Base-by-base conservation (phyloP, 2,888 invertebrate genomes). In the Scelioninae gen. 1 region DNA sequence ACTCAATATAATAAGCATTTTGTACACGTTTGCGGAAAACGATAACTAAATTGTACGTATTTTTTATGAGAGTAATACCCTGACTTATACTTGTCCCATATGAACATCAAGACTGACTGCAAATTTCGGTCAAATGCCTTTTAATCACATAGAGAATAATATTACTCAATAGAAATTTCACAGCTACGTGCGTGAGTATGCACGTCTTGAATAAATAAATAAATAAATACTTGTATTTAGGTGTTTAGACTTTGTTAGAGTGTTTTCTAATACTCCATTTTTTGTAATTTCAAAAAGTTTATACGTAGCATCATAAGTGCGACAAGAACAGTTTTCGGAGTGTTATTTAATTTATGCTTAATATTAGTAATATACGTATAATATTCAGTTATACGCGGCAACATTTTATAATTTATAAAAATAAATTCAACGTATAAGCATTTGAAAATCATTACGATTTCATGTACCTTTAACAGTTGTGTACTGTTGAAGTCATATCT, bases 181-280 rank as follows among this genome's bases (percentile, higher is more conserved):
- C 16, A 32, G 1, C 72, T 72, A 72, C 53, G 51, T 66, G 51
- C 29, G 47, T 43, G 51, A 53, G 49, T 32, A 38, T 55, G 56
- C 55, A 63, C 47, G n/a, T 31, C n/a, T 55, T n/a, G 16, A 40
- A 55, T 34, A 51, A 65, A 66, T 65, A 71, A 63, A 79, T 69
- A 76, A 65, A 65, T 78, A 78, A 78, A 69, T 78, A 66, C 68
- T 51, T 60, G n/a, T 45, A 62, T 43, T 40, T n/a, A 63, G 63
- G 34, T 16, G 31, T 47, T 56, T 29, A 5, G n/a, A 31, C 45
- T 45, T 23, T 9, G 45, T 7, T 34, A 7, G 6, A 34, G 5
- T 34, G 8, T 15, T n/a, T 23, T 32, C 45, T 55, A 40, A 63
- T 47, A 63, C 40, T 53, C n/a, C n/a, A n/a, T n/a, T n/a, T n/a